These are phyloP conservation scores for Microcebus tavaratra DNA, from an alignment of 2,113 vertebrate genomes.

Conservation along the genomic window DNA sequence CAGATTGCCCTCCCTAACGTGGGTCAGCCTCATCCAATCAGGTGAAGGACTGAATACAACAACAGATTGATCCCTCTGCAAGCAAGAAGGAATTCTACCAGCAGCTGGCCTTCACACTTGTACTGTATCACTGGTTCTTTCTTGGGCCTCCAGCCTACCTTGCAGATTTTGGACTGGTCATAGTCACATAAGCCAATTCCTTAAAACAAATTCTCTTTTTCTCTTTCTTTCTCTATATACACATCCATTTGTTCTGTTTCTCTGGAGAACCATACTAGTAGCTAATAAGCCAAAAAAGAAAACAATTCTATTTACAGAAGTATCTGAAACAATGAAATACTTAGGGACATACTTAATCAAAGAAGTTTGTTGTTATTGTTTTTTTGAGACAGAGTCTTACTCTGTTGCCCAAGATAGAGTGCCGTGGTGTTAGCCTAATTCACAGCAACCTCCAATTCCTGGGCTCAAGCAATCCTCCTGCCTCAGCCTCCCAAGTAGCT, in stretches of 20 bases:
- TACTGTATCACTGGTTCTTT: not conserved
- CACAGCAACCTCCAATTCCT: too few species aligned
- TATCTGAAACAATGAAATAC: not conserved
- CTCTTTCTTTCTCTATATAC: not conserved
- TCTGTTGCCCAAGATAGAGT: too few species aligned
- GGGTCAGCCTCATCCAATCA: not conserved
- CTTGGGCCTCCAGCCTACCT: not conserved
- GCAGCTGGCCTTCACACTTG: not conserved
- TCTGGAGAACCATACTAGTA: not conserved
- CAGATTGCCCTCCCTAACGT: not conserved
- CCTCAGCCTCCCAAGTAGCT: too few species aligned
- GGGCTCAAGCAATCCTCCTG: too few species aligned
- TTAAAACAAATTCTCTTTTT: not conserved
- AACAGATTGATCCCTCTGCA: not conserved
- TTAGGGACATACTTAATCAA: constrained; percentile 14
- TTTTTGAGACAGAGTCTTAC: too few species aligned
- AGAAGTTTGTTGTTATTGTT: not conserved
- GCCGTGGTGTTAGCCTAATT: too few species aligned
- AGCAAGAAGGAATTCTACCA: not conserved
- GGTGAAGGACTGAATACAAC: not conserved
- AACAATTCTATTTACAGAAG: not conserved
- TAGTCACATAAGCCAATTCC: not conserved
- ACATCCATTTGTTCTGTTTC: not conserved
- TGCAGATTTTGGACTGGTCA: not conserved
- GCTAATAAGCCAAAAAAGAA: constrained; percentile 22